Conservation (phyloP, 1,140 invertebrate genomes). For the Hylaeus anthracinus region DNA sequence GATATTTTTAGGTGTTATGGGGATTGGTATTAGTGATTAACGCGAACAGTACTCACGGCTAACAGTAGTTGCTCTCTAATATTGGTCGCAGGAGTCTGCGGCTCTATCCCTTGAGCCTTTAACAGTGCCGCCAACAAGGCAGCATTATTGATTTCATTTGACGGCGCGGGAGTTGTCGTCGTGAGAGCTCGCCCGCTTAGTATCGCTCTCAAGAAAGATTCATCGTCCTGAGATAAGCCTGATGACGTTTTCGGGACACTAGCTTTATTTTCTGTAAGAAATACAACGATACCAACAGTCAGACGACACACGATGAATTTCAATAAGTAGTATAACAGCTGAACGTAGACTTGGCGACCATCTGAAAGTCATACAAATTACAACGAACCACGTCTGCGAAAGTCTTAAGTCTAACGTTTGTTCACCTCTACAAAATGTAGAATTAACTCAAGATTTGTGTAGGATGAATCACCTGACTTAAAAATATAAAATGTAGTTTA, state of each 20-base stretch:
- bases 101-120: constrained; percentile 86
- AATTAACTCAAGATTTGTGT: no score
- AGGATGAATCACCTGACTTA: no score
- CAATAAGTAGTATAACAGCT: not conserved
- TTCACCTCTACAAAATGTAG: no score
- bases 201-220: constrained; percentile 71
- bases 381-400: no score
- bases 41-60: constrained; percentile 80
- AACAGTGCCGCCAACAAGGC: constrained; percentile 85
- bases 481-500: no score
- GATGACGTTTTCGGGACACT: constrained; percentile 2
- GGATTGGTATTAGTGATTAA: not conserved
- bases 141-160: constrained; percentile 79
- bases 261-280: constrained; percentile 16
- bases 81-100: constrained; percentile 82
- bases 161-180: constrained; percentile 11
- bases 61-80: constrained; percentile 82
- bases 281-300: not conserved
- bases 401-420: no score
- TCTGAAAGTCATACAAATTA: no score
- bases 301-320: not conserved
- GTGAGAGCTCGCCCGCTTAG: constrained; percentile 59
- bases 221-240: constrained; percentile 61
- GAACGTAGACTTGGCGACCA: no score
- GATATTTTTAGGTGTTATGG: no score